phyloP scores from a whole-genome alignment of 2,113 vertebrate species.

The Callocephalon fimbriatum region DNA sequence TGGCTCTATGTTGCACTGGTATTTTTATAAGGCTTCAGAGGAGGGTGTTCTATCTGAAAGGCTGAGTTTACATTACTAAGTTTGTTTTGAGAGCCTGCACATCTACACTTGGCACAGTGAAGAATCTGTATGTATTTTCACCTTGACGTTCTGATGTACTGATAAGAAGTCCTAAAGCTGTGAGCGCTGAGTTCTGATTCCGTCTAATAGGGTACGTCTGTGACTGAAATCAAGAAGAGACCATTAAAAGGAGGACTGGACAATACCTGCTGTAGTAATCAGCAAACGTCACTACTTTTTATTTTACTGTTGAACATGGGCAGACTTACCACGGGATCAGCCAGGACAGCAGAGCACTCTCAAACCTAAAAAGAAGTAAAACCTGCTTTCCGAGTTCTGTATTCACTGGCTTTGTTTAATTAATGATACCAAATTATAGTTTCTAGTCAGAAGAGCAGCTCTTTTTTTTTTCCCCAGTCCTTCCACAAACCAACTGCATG shows the following conservation, averaged over 20 bases:
- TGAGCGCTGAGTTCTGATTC: background rate
- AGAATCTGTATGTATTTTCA: background rate
- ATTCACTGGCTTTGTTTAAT: background rate
- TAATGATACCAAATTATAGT: background rate
- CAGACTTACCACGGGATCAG: background rate
- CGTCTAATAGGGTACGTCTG: background rate
- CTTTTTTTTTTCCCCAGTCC: background rate
- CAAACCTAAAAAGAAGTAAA: background rate
- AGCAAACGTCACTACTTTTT: background rate
- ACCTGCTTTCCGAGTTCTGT: background rate
- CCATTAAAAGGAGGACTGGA: conserved; percentile 18
- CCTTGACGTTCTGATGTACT: background rate
- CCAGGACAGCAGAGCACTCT: background rate
- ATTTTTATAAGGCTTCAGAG: conserved; percentile 64
- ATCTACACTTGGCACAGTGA: background rate
- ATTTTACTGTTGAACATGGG: background rate
- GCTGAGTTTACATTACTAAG: background rate
- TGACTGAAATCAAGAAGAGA: background rate
- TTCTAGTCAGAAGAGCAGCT: background rate
- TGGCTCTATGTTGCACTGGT: conserved; percentile 55
- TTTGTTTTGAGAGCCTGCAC: background rate
- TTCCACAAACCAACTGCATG: background rate
- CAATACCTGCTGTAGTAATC: background rate
- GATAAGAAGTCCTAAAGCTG: background rate
- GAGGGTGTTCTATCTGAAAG: background rate